phyloP scores from a whole-genome alignment of 2,113 vertebrate species.

The Lagopus muta region DNA sequence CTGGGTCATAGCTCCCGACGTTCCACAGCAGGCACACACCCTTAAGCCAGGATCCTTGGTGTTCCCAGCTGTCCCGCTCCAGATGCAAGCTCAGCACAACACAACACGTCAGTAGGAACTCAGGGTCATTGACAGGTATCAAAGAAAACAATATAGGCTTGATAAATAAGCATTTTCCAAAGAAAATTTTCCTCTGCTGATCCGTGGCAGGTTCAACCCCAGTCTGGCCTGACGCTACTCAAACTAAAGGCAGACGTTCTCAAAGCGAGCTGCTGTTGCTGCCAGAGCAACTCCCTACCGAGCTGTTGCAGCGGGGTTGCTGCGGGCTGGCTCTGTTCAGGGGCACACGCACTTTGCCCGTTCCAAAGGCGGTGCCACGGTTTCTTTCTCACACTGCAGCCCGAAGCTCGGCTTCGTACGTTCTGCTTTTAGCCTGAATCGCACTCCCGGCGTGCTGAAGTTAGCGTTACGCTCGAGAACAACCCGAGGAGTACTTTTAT shows the following conservation, averaged over 20 bases:
- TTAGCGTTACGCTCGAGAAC: background rate
- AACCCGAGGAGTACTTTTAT: background rate
- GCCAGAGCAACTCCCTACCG: background rate
- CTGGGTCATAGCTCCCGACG: background rate
- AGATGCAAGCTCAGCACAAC: background rate
- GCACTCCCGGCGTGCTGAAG: background rate
- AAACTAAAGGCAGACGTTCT: background rate
- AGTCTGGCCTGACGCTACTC: background rate
- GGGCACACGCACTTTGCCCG: background rate
- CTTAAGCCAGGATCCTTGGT: rapidly evolving
- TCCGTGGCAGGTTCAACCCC: background rate
- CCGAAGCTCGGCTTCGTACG: rapidly evolving
- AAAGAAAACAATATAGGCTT: background rate
- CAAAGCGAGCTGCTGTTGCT: background rate
- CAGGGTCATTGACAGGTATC: background rate
- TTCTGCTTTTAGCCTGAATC: background rate
- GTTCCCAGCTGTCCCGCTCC: background rate
- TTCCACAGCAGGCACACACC: background rate
- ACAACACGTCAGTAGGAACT: background rate
- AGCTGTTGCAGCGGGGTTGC: background rate
- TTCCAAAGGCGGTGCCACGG: background rate
- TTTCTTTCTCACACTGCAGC: background rate
- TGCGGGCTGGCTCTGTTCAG: rapidly evolving
- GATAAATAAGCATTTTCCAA: background rate
- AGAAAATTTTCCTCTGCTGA: background rate